Evolutionary conservation across 2,797 vertebrate genomes (phyloP).

Genomic region (Pitangus sulphuratus): DNA sequence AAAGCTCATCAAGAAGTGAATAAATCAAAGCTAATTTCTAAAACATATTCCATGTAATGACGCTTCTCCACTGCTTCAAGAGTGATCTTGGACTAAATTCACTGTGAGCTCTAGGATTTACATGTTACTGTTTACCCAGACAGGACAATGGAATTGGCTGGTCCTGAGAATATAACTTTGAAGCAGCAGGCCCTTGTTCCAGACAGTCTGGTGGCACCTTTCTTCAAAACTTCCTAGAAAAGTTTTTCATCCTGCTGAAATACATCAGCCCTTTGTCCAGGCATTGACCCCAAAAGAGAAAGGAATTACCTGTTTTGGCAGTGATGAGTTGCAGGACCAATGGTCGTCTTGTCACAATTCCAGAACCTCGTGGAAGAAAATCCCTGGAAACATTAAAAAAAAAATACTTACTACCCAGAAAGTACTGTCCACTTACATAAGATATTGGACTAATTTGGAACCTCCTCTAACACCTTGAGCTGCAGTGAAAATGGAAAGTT

Average conservation of each 20-base stretch:
- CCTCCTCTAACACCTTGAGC: background rate
- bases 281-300: background rate
- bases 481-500: background rate
- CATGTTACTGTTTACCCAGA: background rate
- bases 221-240: background rate
- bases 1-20: background rate
- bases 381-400: conserved; percentile 67
- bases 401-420: background rate
- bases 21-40: background rate
- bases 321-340: conserved; percentile 80
- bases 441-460: background rate
- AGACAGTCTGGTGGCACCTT: background rate
- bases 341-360: conserved; percentile 80
- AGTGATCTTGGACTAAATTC: background rate
- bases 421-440: background rate
- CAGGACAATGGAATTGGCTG: background rate
- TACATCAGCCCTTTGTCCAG: background rate
- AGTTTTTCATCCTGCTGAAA: background rate
- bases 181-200: background rate
- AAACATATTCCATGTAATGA: background rate
- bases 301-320: conserved; percentile 78
- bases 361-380: conserved; percentile 82
- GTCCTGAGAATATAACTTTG: background rate
- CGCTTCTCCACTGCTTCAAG: background rate
- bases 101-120: background rate